A percentile compares a stretch with the other conserved stretches of the same genome.
Conservation (phyloP, 2,113 vertebrate species). For the Lucifuga dentata region DNA sequence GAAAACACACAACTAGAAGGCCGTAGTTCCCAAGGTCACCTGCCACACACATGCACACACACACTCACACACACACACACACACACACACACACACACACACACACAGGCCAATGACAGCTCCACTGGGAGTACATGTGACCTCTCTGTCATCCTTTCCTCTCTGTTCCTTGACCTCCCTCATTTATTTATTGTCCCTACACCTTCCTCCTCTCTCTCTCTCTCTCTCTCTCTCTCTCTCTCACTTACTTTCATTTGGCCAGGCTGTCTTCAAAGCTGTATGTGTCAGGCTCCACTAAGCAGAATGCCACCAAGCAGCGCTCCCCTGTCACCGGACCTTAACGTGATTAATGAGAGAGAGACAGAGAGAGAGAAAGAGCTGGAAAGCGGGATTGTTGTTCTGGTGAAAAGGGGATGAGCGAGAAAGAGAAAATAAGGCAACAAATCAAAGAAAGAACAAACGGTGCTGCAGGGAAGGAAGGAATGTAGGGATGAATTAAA, state of each 20-base stretch:
- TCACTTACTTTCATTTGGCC: conserved; percentile 59
- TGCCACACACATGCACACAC: not conserved
- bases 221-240: conserved; percentile 9
- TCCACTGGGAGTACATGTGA: conserved; percentile 59
- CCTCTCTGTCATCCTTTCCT: conserved; percentile 38
- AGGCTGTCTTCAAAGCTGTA: conserved; percentile 71
- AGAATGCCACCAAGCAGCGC: conserved; percentile 68
- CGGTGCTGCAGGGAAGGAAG: conserved; percentile 26
- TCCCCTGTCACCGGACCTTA: conserved; percentile 65
- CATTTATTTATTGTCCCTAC: too few relatives aligned
- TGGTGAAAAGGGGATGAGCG: conserved; percentile 7
- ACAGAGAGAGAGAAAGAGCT: not conserved
- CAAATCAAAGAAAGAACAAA: conserved; percentile 44
- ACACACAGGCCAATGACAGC: conserved; percentile 51
- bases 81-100: conserved; percentile 20
- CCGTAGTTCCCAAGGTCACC: too few relatives aligned
- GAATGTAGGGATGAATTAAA: conserved; percentile 42
- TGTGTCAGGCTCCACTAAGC: conserved; percentile 75
- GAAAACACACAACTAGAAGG: too few relatives aligned
- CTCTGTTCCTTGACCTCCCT: too few relatives aligned
- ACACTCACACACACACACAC: not conserved
- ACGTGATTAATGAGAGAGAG: conserved; percentile 71
- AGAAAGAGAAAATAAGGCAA: conserved; percentile 4
- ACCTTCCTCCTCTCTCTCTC: conserved; percentile 2
- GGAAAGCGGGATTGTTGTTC: not conserved